Evolutionary conservation across 2,797 vertebrate genomes (phyloP).

Genomic region (Gambelia wislizenii): DNA sequence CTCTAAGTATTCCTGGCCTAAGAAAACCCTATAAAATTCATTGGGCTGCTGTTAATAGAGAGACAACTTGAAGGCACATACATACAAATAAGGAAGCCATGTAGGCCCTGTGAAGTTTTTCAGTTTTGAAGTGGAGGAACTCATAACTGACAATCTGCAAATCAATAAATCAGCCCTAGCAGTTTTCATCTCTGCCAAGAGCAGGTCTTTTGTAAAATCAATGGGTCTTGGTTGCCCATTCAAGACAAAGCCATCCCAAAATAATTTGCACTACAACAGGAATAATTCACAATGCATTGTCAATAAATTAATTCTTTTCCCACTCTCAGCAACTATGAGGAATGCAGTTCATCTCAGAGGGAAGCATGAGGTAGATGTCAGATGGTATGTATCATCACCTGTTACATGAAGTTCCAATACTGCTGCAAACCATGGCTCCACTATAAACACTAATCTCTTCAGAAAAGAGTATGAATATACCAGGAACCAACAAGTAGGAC

Average conservation of each 20-base stretch:
- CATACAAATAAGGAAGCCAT: no score
- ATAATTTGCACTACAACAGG: background rate
- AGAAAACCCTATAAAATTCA: background rate
- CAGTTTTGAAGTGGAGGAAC: no score
- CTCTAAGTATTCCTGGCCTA: background rate
- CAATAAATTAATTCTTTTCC: background rate
- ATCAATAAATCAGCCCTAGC: background rate
- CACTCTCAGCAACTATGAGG: background rate
- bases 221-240: background rate
- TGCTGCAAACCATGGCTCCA: background rate
- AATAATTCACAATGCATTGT: background rate
- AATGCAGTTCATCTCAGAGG: background rate
- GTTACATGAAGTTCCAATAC: background rate
- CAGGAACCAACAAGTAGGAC: background rate
- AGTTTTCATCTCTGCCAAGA: background rate
- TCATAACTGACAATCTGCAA: no score
- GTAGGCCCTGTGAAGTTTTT: no score
- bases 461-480: background rate
- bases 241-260: background rate
- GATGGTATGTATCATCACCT: background rate
- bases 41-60: no score
- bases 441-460: background rate
- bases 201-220: background rate
- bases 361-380: background rate
- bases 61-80: no score